Conservation (phyloP, 2,797 vertebrate genomes). For the Eupleurogrammus muticus region DNA sequence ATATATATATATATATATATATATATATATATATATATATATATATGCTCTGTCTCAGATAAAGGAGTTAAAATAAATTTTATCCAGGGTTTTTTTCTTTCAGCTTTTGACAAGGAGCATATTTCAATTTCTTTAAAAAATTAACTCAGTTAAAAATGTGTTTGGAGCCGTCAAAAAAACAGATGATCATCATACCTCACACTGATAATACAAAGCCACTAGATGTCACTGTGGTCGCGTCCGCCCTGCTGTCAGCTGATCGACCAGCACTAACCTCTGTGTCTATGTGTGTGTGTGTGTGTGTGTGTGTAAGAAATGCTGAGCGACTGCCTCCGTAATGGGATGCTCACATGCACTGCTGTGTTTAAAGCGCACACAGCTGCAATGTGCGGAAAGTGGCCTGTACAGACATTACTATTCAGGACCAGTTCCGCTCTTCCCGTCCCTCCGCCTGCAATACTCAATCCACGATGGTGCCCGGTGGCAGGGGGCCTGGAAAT, state of each 20-base stretch:
- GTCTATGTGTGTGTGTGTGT: slow-evolving; percentile 3
- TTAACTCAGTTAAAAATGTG: not conserved
- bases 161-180: not conserved
- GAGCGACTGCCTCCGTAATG: slow-evolving; percentile 40
- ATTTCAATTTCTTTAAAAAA: not conserved
- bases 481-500: slow-evolving; percentile 64
- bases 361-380: slow-evolving; percentile 57
- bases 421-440: slow-evolving; percentile 51
- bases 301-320: slow-evolving; percentile 17
- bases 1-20: too few relatives aligned
- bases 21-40: not conserved
- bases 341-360: slow-evolving; percentile 39
- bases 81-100: not conserved
- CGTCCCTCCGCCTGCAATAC: slow-evolving; percentile 57
- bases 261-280: slow-evolving; percentile 29
- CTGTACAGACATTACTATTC: slow-evolving; percentile 73
- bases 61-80: not conserved
- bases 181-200: not conserved
- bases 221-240: slow-evolving; percentile 84
- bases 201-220: slow-evolving; percentile 62
- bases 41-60: not conserved
- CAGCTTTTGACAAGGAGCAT: not conserved
- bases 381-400: slow-evolving; percentile 58
- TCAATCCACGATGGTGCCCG: slow-evolving; percentile 66
- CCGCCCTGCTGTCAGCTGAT: slow-evolving; percentile 22